phyloP scores from a whole-genome alignment of 1,140 invertebrate genomes.

The Ostrea edulis region DNA sequence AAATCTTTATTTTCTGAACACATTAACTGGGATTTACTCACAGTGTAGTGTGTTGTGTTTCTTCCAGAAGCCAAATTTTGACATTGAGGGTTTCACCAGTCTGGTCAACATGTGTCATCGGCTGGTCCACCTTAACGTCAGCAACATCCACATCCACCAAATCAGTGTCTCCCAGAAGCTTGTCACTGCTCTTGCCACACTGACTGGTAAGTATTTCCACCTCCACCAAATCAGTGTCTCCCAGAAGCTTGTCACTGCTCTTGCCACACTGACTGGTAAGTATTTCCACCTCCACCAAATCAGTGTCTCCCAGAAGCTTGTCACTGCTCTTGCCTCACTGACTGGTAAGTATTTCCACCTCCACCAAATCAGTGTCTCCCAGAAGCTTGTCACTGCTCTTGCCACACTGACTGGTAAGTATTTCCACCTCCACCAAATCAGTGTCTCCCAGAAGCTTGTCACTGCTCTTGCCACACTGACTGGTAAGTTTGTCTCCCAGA shows the following conservation, averaged over 20 bases:
- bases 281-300: neutral
- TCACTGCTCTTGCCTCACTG: neutral
- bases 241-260: neutral
- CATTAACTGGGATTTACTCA: neutral
- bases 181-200: neutral
- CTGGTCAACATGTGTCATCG: slow-evolving; percentile 40
- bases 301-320: neutral
- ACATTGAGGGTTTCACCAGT: slow-evolving; percentile 42
- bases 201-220: neutral
- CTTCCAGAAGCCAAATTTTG: slow-evolving; percentile 40
- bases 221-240: neutral
- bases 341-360: neutral
- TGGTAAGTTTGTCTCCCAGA: neutral
- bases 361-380: neutral
- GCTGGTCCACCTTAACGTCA: slow-evolving; percentile 42
- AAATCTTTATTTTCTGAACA: neutral
- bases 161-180: neutral
- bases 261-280: too few relatives aligned
- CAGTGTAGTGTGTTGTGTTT: neutral
- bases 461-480: neutral
- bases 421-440: neutral
- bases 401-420: neutral
- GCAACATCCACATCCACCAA: slow-evolving; percentile 46
- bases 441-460: neutral
- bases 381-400: neutral